A percentile compares a stretch with the other conserved stretches of the same genome.
Evolutionary conservation across 2,797 vertebrate species (phyloP).

Genomic region (Sebastes cheni): DNA sequence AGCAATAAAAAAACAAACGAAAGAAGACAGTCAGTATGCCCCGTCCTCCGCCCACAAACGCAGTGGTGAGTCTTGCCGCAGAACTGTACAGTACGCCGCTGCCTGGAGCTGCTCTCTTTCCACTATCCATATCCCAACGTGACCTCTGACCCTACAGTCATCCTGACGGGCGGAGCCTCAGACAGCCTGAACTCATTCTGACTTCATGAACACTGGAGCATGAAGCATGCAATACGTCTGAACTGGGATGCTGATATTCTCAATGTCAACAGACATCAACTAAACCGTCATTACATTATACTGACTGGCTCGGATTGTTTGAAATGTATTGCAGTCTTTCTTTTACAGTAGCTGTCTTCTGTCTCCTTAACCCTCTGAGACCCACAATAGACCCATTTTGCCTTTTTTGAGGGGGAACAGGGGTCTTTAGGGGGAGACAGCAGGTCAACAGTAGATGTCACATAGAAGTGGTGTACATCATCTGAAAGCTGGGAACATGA

Average conservation of each 20-base stretch:
- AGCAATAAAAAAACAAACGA: slow-evolving; percentile 20
- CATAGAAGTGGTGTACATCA: no score
- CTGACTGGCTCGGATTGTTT: neutral
- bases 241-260: slow-evolving; percentile 26
- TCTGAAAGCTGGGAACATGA: no score
- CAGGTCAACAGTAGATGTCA: no score
- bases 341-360: neutral
- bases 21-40: slow-evolving; percentile 12
- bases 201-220: slow-evolving; percentile 51
- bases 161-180: slow-evolving; percentile 46
- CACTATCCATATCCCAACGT: slow-evolving; percentile 34
- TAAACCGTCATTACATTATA: slow-evolving; percentile 25
- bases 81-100: slow-evolving; percentile 9
- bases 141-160: slow-evolving; percentile 59
- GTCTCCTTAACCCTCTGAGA: neutral
- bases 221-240: slow-evolving; percentile 46
- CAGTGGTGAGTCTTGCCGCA: slow-evolving; percentile 7
- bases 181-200: slow-evolving; percentile 54
- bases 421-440: no score
- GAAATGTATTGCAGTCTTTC: slow-evolving; percentile 5
- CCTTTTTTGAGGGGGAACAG: no score
- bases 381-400: no score
- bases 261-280: slow-evolving; percentile 53
- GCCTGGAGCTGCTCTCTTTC: slow-evolving; percentile 30
- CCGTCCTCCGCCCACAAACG: slow-evolving; percentile 41